Evolutionary conservation across 1,140 invertebrate genomes (phyloP), one percentile per base, ranked within the genome.

Genomic region (Anoplolepis gracilipes): DNA sequence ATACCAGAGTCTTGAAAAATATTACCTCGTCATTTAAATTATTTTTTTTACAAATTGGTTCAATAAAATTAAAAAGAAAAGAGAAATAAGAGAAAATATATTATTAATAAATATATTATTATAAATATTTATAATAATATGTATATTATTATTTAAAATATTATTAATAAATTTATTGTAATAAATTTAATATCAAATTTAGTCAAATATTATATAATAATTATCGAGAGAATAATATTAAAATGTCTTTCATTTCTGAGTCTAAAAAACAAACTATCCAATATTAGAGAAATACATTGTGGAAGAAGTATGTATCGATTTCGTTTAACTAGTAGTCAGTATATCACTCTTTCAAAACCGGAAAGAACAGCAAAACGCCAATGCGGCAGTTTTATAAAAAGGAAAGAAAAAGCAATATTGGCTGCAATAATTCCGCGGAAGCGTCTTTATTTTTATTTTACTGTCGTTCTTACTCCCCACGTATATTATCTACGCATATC

Each of bases 111-210:
- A 72, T n/a, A n/a, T 19, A 19, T 49, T 13, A 55, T 33, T 53
- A n/a, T 11, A 73, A 46, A 42, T 67, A n/a, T n/a, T n/a, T n/a
- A 70, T 72, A 49, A 42, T 55, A 57, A 57, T 57, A n/a, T n/a
- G n/a, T n/a, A n/a, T n/a, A n/a, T n/a, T n/a, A n/a, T n/a, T n/a
- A n/a, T n/a, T n/a, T n/a, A n/a, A n/a, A n/a, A n/a, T n/a, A n/a
- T n/a, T n/a, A n/a, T n/a, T n/a, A n/a, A n/a, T n/a, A n/a, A n/a
- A n/a, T n/a, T n/a, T n/a, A n/a, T n/a, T n/a, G n/a, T n/a, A 33
- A 55, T 55, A 33, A 3, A 72, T n/a, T 30, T 19, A 19, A 70
- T 13, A 55, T 33, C 33, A n/a, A n/a, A 5, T 22, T 13, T 22
- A 55, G 2, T 55, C 13, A 73, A 46, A 42, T 67, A n/a, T n/a